A percentile compares a stretch with the other conserved stretches of the same genome.
Conservation (phyloP, 2,797 vertebrate species). For the Adrianichthys oophorus region DNA sequence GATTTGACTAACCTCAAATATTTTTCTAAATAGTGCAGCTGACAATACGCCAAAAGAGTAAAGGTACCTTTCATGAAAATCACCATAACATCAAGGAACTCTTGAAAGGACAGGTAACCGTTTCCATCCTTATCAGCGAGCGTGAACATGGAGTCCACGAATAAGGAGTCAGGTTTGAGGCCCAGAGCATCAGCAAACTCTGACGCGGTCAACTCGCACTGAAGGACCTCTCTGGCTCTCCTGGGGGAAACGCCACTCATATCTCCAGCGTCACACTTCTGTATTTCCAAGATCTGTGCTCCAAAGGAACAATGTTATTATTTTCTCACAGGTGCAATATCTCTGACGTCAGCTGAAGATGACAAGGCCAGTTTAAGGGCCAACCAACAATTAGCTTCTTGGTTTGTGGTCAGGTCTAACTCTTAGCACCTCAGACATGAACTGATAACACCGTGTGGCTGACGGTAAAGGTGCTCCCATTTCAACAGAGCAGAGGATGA, state of each 20-base stretch:
- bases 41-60: not conserved
- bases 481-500: conserved; percentile 23
- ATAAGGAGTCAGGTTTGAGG: conserved; percentile 87
- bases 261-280: conserved; percentile 81
- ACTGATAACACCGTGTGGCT: conserved; percentile 45
- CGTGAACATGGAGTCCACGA: conserved; percentile 96
- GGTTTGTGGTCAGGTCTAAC: conserved; percentile 32
- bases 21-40: not conserved
- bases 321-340: conserved; percentile 32
- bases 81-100: conserved; percentile 94
- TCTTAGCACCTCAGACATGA: conserved; percentile 48
- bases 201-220: conserved; percentile 86
- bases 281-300: conserved; percentile 88
- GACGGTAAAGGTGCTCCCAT: conserved; percentile 25
- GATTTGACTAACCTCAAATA: no score
- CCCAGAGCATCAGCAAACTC: conserved; percentile 92
- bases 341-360: conserved; percentile 41
- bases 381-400: conserved; percentile 51
- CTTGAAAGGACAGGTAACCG: conserved; percentile 93
- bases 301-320: conserved; percentile 27
- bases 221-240: conserved; percentile 84
- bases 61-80: conserved; percentile 82
- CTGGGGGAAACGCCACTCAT: conserved; percentile 76
- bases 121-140: conserved; percentile 95
- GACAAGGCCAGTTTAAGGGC: conserved; percentile 43